Base-by-base conservation (phyloP, 2,797 vertebrate species). In the Channa striata region DNA sequence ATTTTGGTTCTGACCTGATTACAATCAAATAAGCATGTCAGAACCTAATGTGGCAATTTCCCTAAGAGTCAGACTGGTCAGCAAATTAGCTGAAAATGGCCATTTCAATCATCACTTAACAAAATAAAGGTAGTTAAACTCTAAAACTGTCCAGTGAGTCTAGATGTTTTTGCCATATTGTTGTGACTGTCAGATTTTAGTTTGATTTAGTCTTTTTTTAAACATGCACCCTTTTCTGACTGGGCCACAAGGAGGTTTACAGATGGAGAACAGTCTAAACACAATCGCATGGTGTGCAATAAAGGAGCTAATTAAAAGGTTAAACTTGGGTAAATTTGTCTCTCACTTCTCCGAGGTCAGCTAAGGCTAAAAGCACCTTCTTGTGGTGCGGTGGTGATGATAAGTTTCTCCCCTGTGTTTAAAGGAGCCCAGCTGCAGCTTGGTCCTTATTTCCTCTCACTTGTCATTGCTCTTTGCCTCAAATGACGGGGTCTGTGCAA, bases 401-500 rank as follows among this genome's bases (percentile, higher is more conserved):
- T 59, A 52, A 60, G 68, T 66, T 78, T 77, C 57, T 56, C 68
- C 62, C 54, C 30, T 57, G 43, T 19, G 7, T 72, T 71, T 78
- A 49, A 78, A 68, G 21, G 63, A 80, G 65, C 62, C 60, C 78
- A 74, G 72, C 80, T 81, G 85, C 62, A 78, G 65, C 63, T 80
- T 62, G 62, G 56, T 74, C 81, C 70, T 80, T 36, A 54, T 52
- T 68, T 85, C 83, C 61, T 81, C 82, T 85, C 78, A 82, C 80
- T 95, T 94, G 92, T 74, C 74, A 64, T 67, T 46, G 53, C 68
- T 51, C 30, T 52, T 77, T 77, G 93, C 94, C 80, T 95, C 94
- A 34, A 96, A 96, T 88, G 93, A 95, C 8, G 90, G 91, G 72
- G 93, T 94, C 59, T 93, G 84, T 20, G 36, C 67, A 83, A 82